Evolutionary conservation across 1,140 invertebrate species (phyloP).

Genomic region (Ceratosolen fusciceps): DNA sequence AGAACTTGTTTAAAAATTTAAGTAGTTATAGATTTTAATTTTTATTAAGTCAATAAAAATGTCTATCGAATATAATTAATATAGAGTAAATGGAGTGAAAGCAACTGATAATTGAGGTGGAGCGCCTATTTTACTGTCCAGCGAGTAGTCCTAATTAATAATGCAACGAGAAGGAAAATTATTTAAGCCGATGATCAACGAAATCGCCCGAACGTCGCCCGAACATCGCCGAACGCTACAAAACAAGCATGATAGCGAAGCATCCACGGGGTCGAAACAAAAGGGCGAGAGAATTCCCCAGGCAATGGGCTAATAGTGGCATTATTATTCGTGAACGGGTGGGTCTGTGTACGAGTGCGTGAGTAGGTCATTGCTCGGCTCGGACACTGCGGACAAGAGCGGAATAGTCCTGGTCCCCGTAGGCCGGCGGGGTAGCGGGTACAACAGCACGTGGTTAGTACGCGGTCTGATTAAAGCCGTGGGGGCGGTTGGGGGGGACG

Average conservation of each 20-base stretch:
- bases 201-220: constrained; percentile 53
- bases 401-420: not conserved
- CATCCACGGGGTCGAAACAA: not conserved
- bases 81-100: no score
- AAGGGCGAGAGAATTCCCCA: not conserved
- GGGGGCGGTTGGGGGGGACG: not conserved
- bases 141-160: no score
- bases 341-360: not conserved
- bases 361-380: not conserved
- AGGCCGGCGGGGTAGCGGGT: not conserved
- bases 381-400: not conserved
- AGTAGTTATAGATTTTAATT: no score
- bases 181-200: constrained; percentile 37
- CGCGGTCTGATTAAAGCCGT: not conserved
- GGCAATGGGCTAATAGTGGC: no score
- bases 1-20: no score
- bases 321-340: not conserved
- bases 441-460: constrained; percentile 7
- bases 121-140: no score
- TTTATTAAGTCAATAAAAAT: no score
- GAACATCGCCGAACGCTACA: constrained; percentile 53
- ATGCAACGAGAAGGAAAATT: constrained; percentile 15
- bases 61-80: no score
- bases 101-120: no score
- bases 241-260: not conserved